phyloP scores from a whole-genome alignment of 2,113 vertebrate species.

The Ptilonorhynchus violaceus region DNA sequence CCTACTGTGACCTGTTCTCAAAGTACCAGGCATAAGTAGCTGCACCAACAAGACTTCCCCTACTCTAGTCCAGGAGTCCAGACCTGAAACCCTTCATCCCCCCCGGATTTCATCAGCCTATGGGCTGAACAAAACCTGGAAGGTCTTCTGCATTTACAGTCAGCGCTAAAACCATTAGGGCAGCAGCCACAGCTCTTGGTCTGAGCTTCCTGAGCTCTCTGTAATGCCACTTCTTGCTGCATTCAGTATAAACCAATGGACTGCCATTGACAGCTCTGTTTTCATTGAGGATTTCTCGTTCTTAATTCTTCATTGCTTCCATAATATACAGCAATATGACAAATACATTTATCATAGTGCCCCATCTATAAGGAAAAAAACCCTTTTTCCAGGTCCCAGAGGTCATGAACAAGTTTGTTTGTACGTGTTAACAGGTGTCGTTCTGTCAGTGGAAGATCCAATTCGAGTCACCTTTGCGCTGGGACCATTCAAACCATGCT shows the following conservation, averaged over 20 bases:
- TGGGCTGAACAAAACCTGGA: neutral
- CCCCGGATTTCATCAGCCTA: neutral
- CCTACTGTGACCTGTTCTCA: neutral
- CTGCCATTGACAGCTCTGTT: neutral
- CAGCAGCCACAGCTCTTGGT: neutral
- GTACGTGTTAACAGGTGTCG: neutral
- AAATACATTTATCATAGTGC: neutral
- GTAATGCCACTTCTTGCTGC: neutral
- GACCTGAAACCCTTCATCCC: neutral
- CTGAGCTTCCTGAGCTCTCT: neutral
- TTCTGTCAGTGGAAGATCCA: neutral
- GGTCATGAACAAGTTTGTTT: neutral
- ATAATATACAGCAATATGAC: neutral
- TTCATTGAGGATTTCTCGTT: neutral
- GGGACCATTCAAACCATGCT: neutral
- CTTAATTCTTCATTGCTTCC: neutral
- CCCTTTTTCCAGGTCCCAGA: neutral
- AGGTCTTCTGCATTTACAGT: neutral
- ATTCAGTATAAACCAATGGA: neutral
- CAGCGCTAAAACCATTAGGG: neutral
- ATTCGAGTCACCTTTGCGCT: neutral
- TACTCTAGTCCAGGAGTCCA: neutral
- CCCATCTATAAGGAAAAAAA: neutral
- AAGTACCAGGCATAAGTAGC: neutral
- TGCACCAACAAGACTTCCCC: neutral